These are phyloP conservation scores for Drosophila sulfurigaster DNA, from an alignment of 1,140 invertebrate species.

Conservation along the genomic window DNA sequence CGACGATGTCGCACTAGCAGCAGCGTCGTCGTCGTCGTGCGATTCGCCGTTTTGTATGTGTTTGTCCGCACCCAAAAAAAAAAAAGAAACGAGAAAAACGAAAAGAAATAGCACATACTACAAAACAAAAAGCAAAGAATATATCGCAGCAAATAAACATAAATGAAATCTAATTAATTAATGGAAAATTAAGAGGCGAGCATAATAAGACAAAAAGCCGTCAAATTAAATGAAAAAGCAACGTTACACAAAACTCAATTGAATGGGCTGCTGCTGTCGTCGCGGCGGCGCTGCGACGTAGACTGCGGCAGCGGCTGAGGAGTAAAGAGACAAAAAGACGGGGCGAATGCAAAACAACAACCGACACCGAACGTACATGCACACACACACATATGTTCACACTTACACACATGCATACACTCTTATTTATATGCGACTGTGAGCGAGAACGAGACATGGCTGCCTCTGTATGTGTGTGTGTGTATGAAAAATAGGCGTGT, in stretches of 20 bases:
- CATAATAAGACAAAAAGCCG: conserved; percentile 37
- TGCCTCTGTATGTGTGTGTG: conserved; percentile 45
- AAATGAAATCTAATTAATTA: conserved; percentile 53
- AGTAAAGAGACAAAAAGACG: conserved; percentile 49
- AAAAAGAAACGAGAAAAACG: conserved; percentile 7
- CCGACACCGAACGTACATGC: conserved; percentile 30
- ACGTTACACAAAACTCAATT: conserved; percentile 42
- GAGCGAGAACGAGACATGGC: conserved; percentile 47
- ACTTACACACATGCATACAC: conserved; percentile 22
- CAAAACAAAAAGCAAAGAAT: conserved; percentile 16
- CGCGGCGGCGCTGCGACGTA: no score
- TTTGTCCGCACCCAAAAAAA: conserved; percentile 66
- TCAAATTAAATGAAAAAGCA: conserved; percentile 66
- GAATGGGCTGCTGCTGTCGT: conserved; percentile 12
- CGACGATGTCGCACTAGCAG: conserved; percentile 47
- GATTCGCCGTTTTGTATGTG: conserved; percentile 57
- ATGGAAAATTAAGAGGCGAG: conserved; percentile 46
- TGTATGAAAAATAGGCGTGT: conserved; percentile 74
- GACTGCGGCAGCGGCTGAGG: conserved; percentile 12
- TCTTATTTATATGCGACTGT: conserved; percentile 38
- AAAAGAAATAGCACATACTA: background rate
- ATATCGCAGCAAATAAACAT: conserved; percentile 52
- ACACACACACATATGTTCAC: background rate
- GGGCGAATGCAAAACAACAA: conserved; percentile 58
- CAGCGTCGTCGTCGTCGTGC: conserved; percentile 37